Percentiles rank a stretch among this genome's conserved stretches.
Evolutionary conservation across 2,888 invertebrate species (phyloP).

Genomic region (Brachyopa scutellaris): DNA sequence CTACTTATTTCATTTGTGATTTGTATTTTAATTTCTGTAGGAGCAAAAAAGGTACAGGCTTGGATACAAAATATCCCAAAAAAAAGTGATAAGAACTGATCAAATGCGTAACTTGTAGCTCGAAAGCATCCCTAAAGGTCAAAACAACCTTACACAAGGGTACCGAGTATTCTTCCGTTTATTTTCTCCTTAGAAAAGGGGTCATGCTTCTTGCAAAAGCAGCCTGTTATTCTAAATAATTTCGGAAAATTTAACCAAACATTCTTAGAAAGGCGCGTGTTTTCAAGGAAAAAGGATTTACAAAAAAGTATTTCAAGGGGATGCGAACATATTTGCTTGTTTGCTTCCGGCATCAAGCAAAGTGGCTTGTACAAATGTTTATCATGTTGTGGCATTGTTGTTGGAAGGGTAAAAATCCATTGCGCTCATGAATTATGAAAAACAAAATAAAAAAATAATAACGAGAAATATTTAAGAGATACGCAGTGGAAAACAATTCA

Average conservation of each 20-base stretch:
- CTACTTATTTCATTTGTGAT: too few species aligned
- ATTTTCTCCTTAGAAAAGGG: constrained; percentile 11
- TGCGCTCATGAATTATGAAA: neutral
- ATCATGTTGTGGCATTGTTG: constrained; percentile 2
- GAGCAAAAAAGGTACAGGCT: too few species aligned
- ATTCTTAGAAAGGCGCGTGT: constrained; percentile 1
- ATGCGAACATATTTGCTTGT: neutral
- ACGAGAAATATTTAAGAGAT: too few species aligned
- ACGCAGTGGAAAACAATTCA: too few species aligned
- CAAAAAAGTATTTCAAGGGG: neutral
- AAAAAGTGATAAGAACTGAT: constrained; percentile 36
- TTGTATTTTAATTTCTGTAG: too few species aligned
- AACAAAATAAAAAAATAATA: neutral
- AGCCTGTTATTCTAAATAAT: constrained; percentile 42
- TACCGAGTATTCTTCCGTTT: neutral
- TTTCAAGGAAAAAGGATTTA: neutral
- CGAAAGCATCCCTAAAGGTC: constrained; percentile 33
- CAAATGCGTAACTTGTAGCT: constrained; percentile 33
- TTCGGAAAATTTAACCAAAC: constrained; percentile 42
- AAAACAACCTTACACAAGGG: neutral
- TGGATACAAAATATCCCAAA: too few species aligned
- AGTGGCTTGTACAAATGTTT: constrained; percentile 44
- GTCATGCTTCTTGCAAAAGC: constrained; percentile 17
- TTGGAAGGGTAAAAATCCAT: neutral
- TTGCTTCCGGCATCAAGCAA: constrained; percentile 47